These are phyloP conservation scores for Bradypodion pumilum DNA, from an alignment of 2,797 vertebrate genomes.

Conservation along the genomic window DNA sequence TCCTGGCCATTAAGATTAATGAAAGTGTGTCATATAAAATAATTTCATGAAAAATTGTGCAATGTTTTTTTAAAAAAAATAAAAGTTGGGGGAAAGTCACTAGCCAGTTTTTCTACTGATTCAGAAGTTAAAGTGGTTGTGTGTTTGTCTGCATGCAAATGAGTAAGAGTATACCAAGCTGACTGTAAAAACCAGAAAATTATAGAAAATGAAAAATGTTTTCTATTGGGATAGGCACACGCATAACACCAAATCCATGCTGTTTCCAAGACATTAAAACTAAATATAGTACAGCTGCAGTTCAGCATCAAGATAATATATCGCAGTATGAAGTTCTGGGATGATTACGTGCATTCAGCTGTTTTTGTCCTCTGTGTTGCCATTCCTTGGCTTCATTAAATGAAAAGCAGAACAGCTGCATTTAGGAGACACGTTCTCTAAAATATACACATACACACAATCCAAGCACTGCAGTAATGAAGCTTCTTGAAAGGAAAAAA, in stretches of 20 bases:
- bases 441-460: background rate
- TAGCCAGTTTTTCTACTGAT: slow-evolving; percentile 19
- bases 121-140: slow-evolving; percentile 20
- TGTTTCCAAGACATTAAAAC: slow-evolving; percentile 71
- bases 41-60: slow-evolving; percentile 25
- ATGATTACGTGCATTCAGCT: slow-evolving; percentile 63
- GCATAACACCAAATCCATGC: slow-evolving; percentile 52
- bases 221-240: slow-evolving; percentile 53
- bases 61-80: background rate
- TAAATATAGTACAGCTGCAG: slow-evolving; percentile 72
- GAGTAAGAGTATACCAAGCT: slow-evolving; percentile 22
- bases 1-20: slow-evolving; percentile 9
- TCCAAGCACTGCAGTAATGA: slow-evolving; percentile 31
- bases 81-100: slow-evolving; percentile 13
- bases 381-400: slow-evolving; percentile 59
- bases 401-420: slow-evolving; percentile 39
- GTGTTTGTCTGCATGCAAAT: slow-evolving; percentile 21
- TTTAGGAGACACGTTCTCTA: slow-evolving; percentile 29
- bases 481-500: slow-evolving; percentile 29
- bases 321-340: slow-evolving; percentile 63
- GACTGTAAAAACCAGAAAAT: slow-evolving; percentile 45
- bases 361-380: slow-evolving; percentile 40
- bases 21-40: slow-evolving; percentile 25
- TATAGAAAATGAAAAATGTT: slow-evolving; percentile 49
- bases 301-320: slow-evolving; percentile 56